These are phyloP conservation scores for Apodemus agrarius DNA, from an alignment of 2,797 vertebrate species.

Conservation along the genomic window DNA sequence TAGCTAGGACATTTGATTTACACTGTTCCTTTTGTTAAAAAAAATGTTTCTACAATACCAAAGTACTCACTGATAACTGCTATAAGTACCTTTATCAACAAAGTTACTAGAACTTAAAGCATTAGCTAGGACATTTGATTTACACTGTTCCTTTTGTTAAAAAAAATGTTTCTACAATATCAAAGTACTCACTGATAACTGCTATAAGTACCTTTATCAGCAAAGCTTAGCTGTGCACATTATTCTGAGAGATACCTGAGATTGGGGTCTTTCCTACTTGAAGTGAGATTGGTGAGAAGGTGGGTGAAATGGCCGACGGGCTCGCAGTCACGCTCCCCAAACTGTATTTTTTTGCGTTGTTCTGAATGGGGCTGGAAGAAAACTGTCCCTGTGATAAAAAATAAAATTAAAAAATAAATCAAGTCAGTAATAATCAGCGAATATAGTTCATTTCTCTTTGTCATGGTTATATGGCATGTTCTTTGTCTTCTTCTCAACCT, in stretches of 20 bases:
- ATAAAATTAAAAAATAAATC: not conserved
- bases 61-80: not conserved
- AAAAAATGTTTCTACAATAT: not conserved
- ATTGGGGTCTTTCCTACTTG: constrained; percentile 89
- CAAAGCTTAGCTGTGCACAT: constrained; percentile 1
- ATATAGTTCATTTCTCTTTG: not conserved
- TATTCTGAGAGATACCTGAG: constrained; percentile 87
- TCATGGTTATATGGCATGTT: not conserved
- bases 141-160: not conserved
- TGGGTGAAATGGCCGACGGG: constrained; percentile 90
- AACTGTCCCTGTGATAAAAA: constrained; percentile 92
- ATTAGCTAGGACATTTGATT: not conserved
- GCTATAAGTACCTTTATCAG: not conserved
- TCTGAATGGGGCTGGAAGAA: constrained; percentile 97
- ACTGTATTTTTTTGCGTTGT: constrained; percentile 91
- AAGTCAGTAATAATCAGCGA: not conserved
- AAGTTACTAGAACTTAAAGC: not conserved
- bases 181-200: not conserved
- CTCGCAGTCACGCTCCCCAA: constrained; percentile 93
- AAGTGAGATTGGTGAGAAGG: constrained; percentile 93
- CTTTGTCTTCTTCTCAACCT: constrained; percentile 14
- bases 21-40: not conserved
- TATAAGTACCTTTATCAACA: not conserved
- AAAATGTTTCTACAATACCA: not conserved
- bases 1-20: not conserved